Evolutionary conservation across 2,888 invertebrate species (phyloP), one percentile per base, ranked within the genome.

Genomic region (Falcaria lacertinaria): DNA sequence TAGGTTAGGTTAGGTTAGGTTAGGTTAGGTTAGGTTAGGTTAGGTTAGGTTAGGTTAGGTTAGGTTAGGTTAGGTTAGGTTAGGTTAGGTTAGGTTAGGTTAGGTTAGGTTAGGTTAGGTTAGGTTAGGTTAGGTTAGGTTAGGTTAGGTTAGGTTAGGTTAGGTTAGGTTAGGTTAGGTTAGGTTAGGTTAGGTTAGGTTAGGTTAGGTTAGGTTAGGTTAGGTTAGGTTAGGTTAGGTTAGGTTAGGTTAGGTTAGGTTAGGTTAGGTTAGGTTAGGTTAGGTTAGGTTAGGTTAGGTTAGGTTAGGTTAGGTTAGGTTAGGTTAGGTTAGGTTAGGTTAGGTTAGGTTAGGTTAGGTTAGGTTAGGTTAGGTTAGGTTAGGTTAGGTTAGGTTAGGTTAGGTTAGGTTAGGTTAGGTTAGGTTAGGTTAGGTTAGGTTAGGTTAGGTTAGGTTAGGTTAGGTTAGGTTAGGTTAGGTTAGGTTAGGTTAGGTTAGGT

Each of bases 401-500:
- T 33, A 28, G 32, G 40, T 28, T 40, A 32, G 32, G 40, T 28
- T 33, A 28, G 32, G 40, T 28, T 40, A 32, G 32, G 40, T 28
- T 33, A 28, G 32, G 42, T 34, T 36, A 35, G 25, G 36, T 34
- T 36, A 34, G 25, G 42, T 34, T 42, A 35, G 35, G 42, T 34
- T 36, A 34, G 35, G 42, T 34, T 42, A 35, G 25, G 42, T 25
- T 32, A 34, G 25, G 36, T 25, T 36, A 28, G 25, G 36, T 25
- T 32, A 25, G 25, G 36, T 22, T 42, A 35, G 35, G 36, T 25
- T 32, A 19, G 34, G 34, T 22, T 41, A 34, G 34, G 40, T 33
- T 15, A 25, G 39, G 46, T 46, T 46, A 46, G 46, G 46, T 46
- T 43, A 45, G 46, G 46, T 46, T 46, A 42, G 46, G 40, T 39